phyloP scores from a whole-genome alignment of 2,113 vertebrate genomes.

The Laticauda colubrina region DNA sequence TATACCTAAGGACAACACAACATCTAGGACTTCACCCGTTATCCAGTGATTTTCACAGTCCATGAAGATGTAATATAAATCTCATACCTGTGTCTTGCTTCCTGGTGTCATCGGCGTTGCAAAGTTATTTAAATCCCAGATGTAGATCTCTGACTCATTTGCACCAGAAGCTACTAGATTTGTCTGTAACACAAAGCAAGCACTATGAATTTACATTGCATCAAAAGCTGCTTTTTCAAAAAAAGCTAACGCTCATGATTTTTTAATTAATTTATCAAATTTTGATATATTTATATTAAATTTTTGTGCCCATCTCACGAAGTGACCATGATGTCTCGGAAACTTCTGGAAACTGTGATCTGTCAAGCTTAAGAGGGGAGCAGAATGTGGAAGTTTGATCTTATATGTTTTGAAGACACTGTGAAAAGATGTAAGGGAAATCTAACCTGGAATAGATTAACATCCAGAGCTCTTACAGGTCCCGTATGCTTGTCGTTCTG shows the following conservation, averaged over 20 bases:
- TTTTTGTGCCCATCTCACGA: neutral
- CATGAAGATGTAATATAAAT: neutral
- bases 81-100: conserved; percentile 88
- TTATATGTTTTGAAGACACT: neutral
- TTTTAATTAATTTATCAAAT: neutral
- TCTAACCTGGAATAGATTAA: conserved; percentile 91
- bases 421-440: neutral
- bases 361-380: neutral
- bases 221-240: neutral
- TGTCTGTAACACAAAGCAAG: conserved; percentile 70
- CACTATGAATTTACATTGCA: neutral
- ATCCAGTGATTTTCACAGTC: neutral
- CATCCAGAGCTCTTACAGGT: conserved; percentile 89
- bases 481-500: conserved; percentile 89
- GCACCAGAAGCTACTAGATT: conserved; percentile 94
- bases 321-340: neutral
- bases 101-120: conserved; percentile 94
- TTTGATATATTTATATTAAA: too few species aligned
- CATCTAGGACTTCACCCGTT: too few species aligned
- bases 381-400: neutral
- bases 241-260: neutral
- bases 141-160: conserved; percentile 98
- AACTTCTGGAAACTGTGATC: neutral
- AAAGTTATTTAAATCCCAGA: conserved; percentile 97
- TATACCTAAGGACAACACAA: neutral